Evolutionary conservation across 2,113 vertebrate genomes (phyloP), one percentile per base, ranked within the genome.

Genomic region (Cariama cristata): DNA sequence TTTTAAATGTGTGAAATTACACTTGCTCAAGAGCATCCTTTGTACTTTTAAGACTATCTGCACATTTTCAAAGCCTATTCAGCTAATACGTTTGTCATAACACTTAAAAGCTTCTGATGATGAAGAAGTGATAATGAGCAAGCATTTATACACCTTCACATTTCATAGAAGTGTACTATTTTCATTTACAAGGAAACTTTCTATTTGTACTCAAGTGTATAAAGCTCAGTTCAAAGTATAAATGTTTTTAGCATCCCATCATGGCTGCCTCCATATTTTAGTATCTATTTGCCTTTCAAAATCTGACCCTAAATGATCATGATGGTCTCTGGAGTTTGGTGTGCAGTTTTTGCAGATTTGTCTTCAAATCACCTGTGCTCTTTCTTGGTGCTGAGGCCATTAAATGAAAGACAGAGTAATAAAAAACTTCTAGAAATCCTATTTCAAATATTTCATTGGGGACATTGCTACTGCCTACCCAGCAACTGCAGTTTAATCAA

Each of bases 31-130:
- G 71, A 81, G 52, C 35, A 81, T 73, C 79, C 73, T 86, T 96
- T 83, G 66, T 95, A 85, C 32, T 53, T 97, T 91, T 95, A 96
- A 97, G 88, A 94, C 69, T 88, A 89, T 63, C 35, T 93, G 90
- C 73, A 85, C 8, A 15, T 92, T 96, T 92, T 96, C 95, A 97
- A 97, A 98, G 88, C 59, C 90, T 95, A 79, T 76, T 14, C 11
- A 94, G 85, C 63, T 95, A 91, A 79, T 4, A 58, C 53, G 68
- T 81, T 83, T 88, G 40, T 75, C 90, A 80, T 79, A 72, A 81
- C 59, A 91, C 75, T 96, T 89, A 79, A 94, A 95, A 91, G 45
- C 14, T 9, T 79, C 76, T 79, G 72, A 89, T 81, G 60, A 90
- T 42, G 62, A 97, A 81, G 59, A 9, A 24, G 19, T 68, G 71